phyloP scores from a whole-genome alignment of 2,113 vertebrate genomes.

The Spea multiplicata region DNA sequence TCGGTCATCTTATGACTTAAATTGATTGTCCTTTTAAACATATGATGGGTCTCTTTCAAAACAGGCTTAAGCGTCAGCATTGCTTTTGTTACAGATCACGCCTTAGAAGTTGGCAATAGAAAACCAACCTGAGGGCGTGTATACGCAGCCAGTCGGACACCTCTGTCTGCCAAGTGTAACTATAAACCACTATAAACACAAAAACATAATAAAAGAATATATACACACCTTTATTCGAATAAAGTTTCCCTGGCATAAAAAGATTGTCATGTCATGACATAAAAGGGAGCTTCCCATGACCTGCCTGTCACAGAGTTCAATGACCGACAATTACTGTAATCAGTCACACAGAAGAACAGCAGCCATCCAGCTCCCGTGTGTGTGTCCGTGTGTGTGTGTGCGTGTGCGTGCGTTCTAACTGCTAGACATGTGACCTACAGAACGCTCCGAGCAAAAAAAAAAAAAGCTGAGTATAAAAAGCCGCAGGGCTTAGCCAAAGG shows the following conservation, averaged over 20 bases:
- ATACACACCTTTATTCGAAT: background rate
- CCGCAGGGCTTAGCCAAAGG: constrained; percentile 12
- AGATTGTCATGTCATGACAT: background rate
- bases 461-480: too few relatives aligned
- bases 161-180: background rate
- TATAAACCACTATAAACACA: background rate
- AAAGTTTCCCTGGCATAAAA: constrained; percentile 1
- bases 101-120: too few relatives aligned
- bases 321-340: constrained; percentile 54
- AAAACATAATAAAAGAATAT: background rate
- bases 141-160: background rate
- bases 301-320: constrained; percentile 47
- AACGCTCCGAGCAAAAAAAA: constrained; percentile 1
- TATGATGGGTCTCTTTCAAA: too few relatives aligned
- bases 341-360: constrained; percentile 44
- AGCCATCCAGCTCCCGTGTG: background rate
- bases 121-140: too few relatives aligned
- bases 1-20: too few relatives aligned
- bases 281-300: constrained; percentile 8
- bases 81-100: too few relatives aligned
- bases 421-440: background rate
- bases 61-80: too few relatives aligned
- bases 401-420: background rate
- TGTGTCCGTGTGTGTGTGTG: too few relatives aligned
- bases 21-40: too few relatives aligned